Percentiles rank a stretch among this genome's conserved stretches.
Conservation (phyloP, 2,113 vertebrate species). For the Artemisiospiza belli region DNA sequence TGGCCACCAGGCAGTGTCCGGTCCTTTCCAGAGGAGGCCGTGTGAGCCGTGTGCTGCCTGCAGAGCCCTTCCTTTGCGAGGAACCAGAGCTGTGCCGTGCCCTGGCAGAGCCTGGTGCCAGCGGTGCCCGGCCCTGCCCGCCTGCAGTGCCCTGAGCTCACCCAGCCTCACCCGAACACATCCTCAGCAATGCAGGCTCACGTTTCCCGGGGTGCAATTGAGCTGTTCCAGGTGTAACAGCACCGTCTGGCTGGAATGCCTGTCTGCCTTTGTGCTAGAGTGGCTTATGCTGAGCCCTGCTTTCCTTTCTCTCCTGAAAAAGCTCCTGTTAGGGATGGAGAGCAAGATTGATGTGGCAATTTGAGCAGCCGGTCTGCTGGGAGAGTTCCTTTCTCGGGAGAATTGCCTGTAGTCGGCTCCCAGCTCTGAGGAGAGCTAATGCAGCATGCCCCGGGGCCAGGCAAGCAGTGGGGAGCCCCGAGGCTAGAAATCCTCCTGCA, state of each 20-base stretch:
- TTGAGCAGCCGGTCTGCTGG: neutral
- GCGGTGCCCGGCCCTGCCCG: fast-evolving
- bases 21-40: neutral
- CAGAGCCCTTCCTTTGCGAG: fast-evolving
- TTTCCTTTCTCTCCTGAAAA: neutral
- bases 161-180: neutral
- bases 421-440: neutral
- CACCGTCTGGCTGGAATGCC: neutral
- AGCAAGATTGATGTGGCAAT: neutral
- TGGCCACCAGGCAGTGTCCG: fast-evolving
- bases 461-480: neutral
- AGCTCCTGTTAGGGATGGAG: neutral
- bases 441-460: fast-evolving
- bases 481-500: neutral
- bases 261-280: neutral
- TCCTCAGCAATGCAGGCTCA: fast-evolving
- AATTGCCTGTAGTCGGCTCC: neutral
- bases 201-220: fast-evolving
- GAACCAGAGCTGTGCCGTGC: fast-evolving
- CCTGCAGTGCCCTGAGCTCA: neutral
- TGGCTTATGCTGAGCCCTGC: neutral
- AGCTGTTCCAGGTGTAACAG: neutral
- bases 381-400: neutral
- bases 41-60: fast-evolving
- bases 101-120: neutral